Percentiles rank a stretch among this genome's conserved stretches.
phyloP scores from a whole-genome alignment of 2,113 vertebrate genomes.

The Sigmodon hispidus region DNA sequence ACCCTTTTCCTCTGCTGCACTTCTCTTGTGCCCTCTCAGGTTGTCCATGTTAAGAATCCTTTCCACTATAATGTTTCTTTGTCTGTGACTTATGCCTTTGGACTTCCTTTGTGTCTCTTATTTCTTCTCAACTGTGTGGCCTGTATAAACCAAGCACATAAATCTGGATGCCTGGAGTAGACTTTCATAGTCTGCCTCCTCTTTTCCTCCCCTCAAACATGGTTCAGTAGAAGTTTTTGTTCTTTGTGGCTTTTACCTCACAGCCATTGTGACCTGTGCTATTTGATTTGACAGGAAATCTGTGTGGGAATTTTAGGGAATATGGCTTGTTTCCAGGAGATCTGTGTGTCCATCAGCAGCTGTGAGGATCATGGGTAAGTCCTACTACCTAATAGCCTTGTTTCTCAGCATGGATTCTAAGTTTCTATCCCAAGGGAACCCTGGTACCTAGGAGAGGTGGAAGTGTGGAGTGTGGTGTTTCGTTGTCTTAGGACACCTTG shows the following conservation, averaged over 20 bases:
- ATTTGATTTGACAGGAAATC: slow-evolving; percentile 92
- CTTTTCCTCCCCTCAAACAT: not conserved
- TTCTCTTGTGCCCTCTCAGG: not conserved
- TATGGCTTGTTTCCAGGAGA: slow-evolving; percentile 96
- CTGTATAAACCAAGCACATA: too few relatives aligned
- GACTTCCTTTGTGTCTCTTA: slow-evolving; percentile 22
- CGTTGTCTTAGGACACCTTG: not conserved
- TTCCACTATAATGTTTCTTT: not conserved
- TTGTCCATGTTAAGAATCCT: not conserved
- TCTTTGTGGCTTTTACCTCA: slow-evolving; percentile 42
- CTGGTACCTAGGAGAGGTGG: not conserved
- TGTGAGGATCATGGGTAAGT: slow-evolving; percentile 93
- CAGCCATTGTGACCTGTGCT: slow-evolving; percentile 64
- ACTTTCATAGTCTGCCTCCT: not conserved
- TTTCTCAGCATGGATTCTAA: slow-evolving; percentile 21
- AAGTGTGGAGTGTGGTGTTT: not conserved
- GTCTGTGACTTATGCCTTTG: not conserved
- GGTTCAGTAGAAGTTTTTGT: not conserved
- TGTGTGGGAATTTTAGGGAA: slow-evolving; percentile 98
- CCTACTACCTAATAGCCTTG: not conserved
- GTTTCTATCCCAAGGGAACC: slow-evolving; percentile 21
- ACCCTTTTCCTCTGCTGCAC: not conserved
- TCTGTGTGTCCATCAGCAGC: slow-evolving; percentile 92
- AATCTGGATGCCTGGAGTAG: too few relatives aligned
- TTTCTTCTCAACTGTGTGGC: not conserved